Conservation (phyloP, 2,888 invertebrate species). For the Capitulum mitella region DNA sequence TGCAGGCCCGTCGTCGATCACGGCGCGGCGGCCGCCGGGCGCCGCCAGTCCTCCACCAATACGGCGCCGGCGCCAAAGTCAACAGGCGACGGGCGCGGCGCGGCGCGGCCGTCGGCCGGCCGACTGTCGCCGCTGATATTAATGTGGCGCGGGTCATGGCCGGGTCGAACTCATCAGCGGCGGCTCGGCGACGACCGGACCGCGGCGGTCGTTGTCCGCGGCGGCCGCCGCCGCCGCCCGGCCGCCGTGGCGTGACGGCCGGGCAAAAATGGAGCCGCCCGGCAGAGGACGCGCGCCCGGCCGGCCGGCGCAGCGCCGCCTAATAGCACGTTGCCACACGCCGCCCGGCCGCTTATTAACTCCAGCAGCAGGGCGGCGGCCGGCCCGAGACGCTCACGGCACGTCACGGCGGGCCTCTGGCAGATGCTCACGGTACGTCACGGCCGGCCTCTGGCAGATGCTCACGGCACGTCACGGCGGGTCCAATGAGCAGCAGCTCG, state of each 20-base stretch:
- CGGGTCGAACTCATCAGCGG: constrained; percentile 10
- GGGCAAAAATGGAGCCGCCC: neutral
- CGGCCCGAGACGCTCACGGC: neutral
- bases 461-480: neutral
- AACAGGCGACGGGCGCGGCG: neutral
- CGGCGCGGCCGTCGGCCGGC: neutral
- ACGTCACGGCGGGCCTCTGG: too few relatives aligned
- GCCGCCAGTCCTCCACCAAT: neutral
- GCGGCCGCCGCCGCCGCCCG: neutral
- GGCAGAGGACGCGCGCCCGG: neutral
- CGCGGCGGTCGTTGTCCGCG: neutral
- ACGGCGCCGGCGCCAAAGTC: neutral
- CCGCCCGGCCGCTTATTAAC: constrained; percentile 38
- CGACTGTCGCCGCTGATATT: neutral
- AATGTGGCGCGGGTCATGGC: constrained; percentile 4
- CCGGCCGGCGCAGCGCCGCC: constrained; percentile 48
- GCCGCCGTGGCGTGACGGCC: neutral
- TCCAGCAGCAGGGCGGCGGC: constrained; percentile 46
- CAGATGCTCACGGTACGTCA: too few relatives aligned
- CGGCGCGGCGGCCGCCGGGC: neutral
- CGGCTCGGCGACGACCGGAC: neutral
- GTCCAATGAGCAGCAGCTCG: neutral
- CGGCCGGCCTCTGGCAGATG: too few relatives aligned
- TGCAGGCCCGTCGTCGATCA: neutral
- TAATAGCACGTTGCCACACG: constrained; percentile 49